Percentiles rank a stretch among this genome's conserved stretches.
Evolutionary conservation across 2,888 invertebrate genomes (phyloP).

Genomic region (Liodrosophila aerea): DNA sequence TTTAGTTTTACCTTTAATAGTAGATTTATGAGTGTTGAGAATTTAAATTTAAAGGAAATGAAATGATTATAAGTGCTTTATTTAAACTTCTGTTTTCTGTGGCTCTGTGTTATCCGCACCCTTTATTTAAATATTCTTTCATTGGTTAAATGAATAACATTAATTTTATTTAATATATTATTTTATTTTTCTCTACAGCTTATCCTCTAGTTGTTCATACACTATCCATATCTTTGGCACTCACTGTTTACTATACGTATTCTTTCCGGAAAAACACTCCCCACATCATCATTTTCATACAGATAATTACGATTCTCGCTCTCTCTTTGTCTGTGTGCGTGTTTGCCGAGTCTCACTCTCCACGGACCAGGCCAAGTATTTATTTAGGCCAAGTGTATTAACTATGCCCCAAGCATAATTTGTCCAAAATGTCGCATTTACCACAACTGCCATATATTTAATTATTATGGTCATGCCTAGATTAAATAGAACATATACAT

Average conservation of each 20-base stretch:
- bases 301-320: not conserved
- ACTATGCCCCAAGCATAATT: slow-evolving; percentile 34
- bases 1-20: too few species aligned
- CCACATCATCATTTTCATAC: slow-evolving; percentile 12
- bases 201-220: not conserved
- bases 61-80: too few species aligned
- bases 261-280: slow-evolving; percentile 21
- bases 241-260: slow-evolving; percentile 14
- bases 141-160: not conserved
- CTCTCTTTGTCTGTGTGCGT: slow-evolving; percentile 16
- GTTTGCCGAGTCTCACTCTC: slow-evolving; percentile 12
- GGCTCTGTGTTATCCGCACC: too few species aligned
- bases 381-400: slow-evolving; percentile 52
- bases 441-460: slow-evolving; percentile 23
- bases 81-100: too few species aligned
- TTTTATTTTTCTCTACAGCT: not conserved
- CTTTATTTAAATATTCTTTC: too few species aligned
- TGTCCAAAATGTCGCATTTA: slow-evolving; percentile 35
- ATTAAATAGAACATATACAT: not conserved
- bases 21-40: too few species aligned
- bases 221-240: too few species aligned
- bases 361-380: slow-evolving; percentile 31
- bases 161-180: not conserved
- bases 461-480: slow-evolving; percentile 21
- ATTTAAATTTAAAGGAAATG: too few species aligned